These are phyloP conservation scores for Fulmarus glacialis DNA, from an alignment of 2,113 vertebrate genomes.

Conservation along the genomic window DNA sequence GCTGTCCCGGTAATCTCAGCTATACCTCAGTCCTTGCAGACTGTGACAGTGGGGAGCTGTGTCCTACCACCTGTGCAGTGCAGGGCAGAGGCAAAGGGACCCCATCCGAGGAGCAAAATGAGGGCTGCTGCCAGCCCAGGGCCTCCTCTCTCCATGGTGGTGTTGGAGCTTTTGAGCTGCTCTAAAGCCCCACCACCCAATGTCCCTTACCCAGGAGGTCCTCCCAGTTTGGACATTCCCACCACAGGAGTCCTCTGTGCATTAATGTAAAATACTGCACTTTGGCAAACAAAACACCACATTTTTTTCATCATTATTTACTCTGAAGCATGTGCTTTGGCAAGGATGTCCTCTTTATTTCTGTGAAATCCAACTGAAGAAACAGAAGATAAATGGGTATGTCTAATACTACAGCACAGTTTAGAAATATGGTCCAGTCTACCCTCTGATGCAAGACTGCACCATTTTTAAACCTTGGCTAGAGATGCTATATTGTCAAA, in stretches of 20 bases:
- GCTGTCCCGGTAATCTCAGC: background rate
- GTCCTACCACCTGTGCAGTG: background rate
- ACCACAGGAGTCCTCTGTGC: background rate
- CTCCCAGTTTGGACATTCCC: background rate
- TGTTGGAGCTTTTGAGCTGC: background rate
- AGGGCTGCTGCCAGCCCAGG: background rate
- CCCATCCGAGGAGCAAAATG: background rate
- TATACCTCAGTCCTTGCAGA: background rate
- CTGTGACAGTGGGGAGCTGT: background rate
- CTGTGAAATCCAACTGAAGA: slow-evolving; percentile 36
- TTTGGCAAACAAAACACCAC: background rate
- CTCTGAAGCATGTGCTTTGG: slow-evolving; percentile 26
- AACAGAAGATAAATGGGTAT: slow-evolving; percentile 41
- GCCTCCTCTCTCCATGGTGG: background rate
- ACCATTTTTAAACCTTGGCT: slow-evolving; percentile 64
- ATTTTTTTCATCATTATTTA: background rate
- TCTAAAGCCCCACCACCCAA: background rate
- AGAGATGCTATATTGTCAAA: slow-evolving; percentile 18
- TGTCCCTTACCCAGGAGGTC: background rate
- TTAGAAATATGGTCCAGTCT: slow-evolving; percentile 47
- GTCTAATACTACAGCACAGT: slow-evolving; percentile 1
- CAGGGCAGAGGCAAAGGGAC: background rate
- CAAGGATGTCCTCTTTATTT: background rate
- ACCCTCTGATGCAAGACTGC: slow-evolving; percentile 50
- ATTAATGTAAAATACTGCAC: background rate